phyloP scores from a whole-genome alignment of 2,797 vertebrate species.

The Echeneis naucrates region DNA sequence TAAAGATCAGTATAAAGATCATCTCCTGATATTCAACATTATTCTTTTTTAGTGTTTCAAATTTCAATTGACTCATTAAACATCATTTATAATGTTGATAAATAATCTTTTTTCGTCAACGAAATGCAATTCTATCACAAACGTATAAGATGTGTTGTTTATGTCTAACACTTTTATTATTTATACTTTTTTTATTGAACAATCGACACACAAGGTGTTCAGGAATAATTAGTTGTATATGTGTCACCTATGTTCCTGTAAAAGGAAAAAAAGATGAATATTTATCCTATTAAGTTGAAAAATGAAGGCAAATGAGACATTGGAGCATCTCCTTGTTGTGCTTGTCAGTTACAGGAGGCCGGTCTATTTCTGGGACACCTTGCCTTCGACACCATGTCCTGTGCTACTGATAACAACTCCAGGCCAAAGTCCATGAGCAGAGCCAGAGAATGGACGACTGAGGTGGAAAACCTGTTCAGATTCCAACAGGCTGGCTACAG shows the following conservation, averaged over 20 bases:
- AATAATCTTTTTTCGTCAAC: background rate
- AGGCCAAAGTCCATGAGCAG: constrained; percentile 87
- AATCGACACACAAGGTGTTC: too few relatives aligned
- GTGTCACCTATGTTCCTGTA: too few relatives aligned
- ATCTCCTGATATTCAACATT: too few relatives aligned
- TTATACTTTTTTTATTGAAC: too few relatives aligned
- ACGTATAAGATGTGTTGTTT: rapidly evolving
- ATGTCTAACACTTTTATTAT: too few relatives aligned
- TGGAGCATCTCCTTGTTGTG: background rate
- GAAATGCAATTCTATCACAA: rapidly evolving
- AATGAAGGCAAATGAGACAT: background rate
- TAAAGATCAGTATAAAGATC: too few relatives aligned
- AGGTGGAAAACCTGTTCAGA: constrained; percentile 92
- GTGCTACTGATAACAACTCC: constrained; percentile 49
- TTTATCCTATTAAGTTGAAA: background rate
- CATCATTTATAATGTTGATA: too few relatives aligned
- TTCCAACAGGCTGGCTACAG: constrained; percentile 95
- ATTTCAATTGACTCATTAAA: too few relatives aligned
- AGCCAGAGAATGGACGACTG: constrained; percentile 89
- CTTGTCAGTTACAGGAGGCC: background rate
- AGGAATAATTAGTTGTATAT: too few relatives aligned
- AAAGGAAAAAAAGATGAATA: too few relatives aligned
- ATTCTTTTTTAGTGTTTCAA: too few relatives aligned
- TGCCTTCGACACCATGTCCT: constrained; percentile 33
- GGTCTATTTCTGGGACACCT: constrained; percentile 6